These are phyloP conservation scores for Nansenia antarctica DNA, from an alignment of 2,113 vertebrate species.

Conservation along the genomic window DNA sequence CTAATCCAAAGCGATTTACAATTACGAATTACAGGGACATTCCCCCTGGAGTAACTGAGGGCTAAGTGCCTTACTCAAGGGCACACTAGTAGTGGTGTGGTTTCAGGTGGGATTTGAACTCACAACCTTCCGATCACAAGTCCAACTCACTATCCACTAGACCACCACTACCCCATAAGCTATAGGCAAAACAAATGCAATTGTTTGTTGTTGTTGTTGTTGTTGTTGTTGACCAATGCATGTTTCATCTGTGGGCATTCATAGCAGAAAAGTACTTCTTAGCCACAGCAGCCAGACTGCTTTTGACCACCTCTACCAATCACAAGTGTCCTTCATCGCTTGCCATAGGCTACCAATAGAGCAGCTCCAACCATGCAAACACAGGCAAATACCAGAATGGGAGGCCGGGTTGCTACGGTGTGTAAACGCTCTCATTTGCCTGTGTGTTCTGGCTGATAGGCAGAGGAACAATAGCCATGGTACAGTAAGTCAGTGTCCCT, in stretches of 20 bases:
- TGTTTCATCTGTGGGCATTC: neutral
- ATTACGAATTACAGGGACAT: too few species aligned
- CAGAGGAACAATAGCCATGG: neutral
- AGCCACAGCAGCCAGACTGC: neutral
- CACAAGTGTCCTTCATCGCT: neutral
- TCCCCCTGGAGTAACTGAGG: too few species aligned
- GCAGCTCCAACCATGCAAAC: conserved; percentile 49
- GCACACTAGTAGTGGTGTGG: too few species aligned
- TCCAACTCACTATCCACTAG: too few species aligned
- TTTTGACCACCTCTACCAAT: neutral
- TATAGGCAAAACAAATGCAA: too few species aligned
- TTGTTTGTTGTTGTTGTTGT: too few species aligned
- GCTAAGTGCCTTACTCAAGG: too few species aligned
- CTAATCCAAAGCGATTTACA: too few species aligned
- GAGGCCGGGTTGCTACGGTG: conserved; percentile 22
- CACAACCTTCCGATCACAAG: too few species aligned
- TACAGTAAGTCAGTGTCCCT: neutral
- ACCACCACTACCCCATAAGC: too few species aligned
- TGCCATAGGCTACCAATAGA: neutral
- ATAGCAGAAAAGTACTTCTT: neutral
- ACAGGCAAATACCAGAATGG: conserved; percentile 39
- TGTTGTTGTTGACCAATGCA: too few species aligned
- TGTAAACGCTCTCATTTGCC: conserved; percentile 40
- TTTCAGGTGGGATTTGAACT: too few species aligned
- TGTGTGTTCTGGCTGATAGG: neutral